Evolutionary conservation across 2,888 invertebrate species (phyloP), one percentile per base, ranked within the genome.

Genomic region (Ophraella communa): DNA sequence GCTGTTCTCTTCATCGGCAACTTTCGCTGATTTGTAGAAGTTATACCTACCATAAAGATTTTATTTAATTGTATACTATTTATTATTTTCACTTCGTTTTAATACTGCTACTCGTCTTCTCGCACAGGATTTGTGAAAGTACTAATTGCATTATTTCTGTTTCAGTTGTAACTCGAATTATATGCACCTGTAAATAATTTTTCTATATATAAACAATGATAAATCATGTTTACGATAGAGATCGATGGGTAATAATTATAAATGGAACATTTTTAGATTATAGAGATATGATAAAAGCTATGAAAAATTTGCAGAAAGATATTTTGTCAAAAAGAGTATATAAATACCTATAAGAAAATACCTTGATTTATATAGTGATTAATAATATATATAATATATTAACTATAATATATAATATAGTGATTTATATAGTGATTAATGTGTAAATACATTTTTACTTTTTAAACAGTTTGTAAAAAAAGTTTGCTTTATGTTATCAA

Each of bases 11-110:
- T 51, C 27, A 51, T 51, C 24, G 49, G 51, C 64, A 62, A 68
- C 68, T 68, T 68, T 68, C 68, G 62, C 68, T 66, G 56, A 57
- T 39, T 65, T 65, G 53, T n/a, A 52, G 60, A 39, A 58, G 58
- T 58, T 51, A 52, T 62, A 64, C n/a, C n/a, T n/a, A n/a, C n/a
- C n/a, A n/a, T 47, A 66, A 66, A 68, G 66, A 64, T 60, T 61
- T 58, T 45, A 53, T 57, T 59, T 59, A 68, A 66, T 66, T 63
- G 62, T 62, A 53, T 62, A 62, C 39, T 52, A 61, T 65, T 62
- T 65, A 65, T 65, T 65, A 61, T 57, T 65, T 65, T 65, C 65
- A 62, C 65, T 65, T 21, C 45, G 42, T 44, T 62, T 65, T 53
- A 54, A 21, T 39, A 18, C 30, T 51, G 27, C 49, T 51, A 17